Percentiles rank a stretch among this genome's conserved stretches.
Evolutionary conservation across 2,113 vertebrate species (phyloP).

Genomic region (Pygoscelis adeliae): DNA sequence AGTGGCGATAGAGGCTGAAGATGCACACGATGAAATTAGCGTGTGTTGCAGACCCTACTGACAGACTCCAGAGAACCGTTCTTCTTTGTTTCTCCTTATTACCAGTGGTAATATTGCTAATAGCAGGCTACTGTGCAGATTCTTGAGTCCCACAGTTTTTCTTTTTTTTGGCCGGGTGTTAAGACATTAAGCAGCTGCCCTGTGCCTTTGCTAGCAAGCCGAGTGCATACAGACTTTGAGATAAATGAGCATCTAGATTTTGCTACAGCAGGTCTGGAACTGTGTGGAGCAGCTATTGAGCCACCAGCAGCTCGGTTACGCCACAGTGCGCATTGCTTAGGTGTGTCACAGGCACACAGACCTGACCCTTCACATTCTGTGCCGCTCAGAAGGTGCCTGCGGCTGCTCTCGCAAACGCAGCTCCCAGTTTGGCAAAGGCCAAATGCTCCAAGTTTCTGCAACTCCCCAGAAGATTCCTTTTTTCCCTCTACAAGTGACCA

Average conservation of each 20-base stretch:
- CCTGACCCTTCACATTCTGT: neutral
- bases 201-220: neutral
- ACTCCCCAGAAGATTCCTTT: neutral
- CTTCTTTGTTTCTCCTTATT: neutral
- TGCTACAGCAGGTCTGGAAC: neutral
- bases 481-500: neutral
- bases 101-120: neutral
- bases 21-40: neutral
- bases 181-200: neutral
- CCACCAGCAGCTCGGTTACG: neutral
- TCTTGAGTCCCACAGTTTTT: neutral
- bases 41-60: neutral
- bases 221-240: neutral
- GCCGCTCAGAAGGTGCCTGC: neutral
- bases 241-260: neutral
- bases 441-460: neutral
- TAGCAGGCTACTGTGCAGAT: neutral
- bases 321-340: accelerated
- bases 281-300: neutral
- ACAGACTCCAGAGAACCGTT: neutral
- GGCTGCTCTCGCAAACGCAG: neutral
- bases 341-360: neutral
- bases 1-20: neutral
- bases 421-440: neutral
- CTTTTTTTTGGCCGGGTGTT: neutral